phyloP scores from a whole-genome alignment of 2,888 invertebrate genomes.

The Campoplex nolae region DNA sequence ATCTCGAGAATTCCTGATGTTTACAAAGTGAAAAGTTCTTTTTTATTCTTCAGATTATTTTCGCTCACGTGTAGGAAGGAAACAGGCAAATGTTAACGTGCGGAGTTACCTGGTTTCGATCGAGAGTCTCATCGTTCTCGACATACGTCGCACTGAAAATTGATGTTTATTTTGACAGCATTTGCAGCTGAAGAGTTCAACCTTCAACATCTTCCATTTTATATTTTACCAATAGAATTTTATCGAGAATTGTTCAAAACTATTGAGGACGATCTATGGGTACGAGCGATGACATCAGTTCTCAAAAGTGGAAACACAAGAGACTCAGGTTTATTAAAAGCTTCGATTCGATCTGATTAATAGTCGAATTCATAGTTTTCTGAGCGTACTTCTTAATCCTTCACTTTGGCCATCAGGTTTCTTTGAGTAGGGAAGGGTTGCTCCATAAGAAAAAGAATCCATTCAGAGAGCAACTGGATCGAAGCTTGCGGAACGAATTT shows the following conservation, averaged over 20 bases:
- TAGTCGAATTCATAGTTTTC: background rate
- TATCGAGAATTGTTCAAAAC: background rate
- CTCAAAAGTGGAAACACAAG: too few species aligned
- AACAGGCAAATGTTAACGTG: conserved; percentile 17
- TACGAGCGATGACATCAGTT: background rate
- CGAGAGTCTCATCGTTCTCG: conserved; percentile 6
- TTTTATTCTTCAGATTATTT: conserved; percentile 4
- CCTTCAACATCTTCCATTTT: background rate
- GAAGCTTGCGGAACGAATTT: conserved; percentile 79
- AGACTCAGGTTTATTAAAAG: background rate
- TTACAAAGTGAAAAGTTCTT: conserved; percentile 50
- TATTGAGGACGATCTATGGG: background rate
- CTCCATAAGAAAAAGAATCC: conserved; percentile 42
- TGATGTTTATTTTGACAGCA: conserved; percentile 41
- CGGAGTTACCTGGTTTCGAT: conserved; percentile 16
- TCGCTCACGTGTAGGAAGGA: conserved; percentile 7
- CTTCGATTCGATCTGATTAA: background rate
- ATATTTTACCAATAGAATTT: conserved; percentile 9
- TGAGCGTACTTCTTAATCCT: conserved; percentile 2
- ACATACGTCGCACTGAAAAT: conserved; percentile 14
- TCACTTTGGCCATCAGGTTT: conserved; percentile 37
- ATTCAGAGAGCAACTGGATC: conserved; percentile 47
- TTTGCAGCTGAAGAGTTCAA: conserved; percentile 17
- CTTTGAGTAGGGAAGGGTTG: conserved; percentile 73
- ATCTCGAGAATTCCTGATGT: conserved; percentile 47